Evolutionary conservation across 2,113 vertebrate species (phyloP).

Genomic region (Podiceps cristatus): DNA sequence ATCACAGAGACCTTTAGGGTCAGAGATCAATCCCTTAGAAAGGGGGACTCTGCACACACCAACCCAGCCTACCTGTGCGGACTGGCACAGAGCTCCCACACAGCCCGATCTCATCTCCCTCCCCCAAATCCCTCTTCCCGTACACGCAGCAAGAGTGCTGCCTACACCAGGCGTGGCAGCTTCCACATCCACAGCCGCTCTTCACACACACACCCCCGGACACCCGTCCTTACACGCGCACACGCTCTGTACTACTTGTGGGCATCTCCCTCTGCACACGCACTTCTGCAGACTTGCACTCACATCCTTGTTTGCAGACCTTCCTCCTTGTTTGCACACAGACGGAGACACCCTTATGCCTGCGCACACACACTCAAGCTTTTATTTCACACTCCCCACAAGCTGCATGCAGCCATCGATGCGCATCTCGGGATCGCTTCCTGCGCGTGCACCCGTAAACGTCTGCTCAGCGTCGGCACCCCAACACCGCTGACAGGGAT

Average conservation of each 20-base stretch:
- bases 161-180: background rate
- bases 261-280: background rate
- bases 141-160: background rate
- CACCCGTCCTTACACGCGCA: background rate
- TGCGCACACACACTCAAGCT: background rate
- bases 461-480: rapidly evolving
- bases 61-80: background rate
- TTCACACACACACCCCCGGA: background rate
- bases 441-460: rapidly evolving
- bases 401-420: rapidly evolving
- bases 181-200: background rate
- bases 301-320: rapidly evolving
- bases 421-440: rapidly evolving
- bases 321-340: background rate
- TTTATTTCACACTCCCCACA: background rate
- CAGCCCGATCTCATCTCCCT: rapidly evolving
- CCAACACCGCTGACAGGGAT: background rate
- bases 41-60: background rate
- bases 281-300: background rate
- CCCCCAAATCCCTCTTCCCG: background rate
- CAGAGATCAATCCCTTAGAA: background rate
- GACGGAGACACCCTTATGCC: background rate
- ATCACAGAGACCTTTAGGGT: background rate
- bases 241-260: background rate
- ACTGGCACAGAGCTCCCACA: background rate